Evolutionary conservation across 2,888 invertebrate genomes (phyloP).

Genomic region (Carpatolechia fugitivella): DNA sequence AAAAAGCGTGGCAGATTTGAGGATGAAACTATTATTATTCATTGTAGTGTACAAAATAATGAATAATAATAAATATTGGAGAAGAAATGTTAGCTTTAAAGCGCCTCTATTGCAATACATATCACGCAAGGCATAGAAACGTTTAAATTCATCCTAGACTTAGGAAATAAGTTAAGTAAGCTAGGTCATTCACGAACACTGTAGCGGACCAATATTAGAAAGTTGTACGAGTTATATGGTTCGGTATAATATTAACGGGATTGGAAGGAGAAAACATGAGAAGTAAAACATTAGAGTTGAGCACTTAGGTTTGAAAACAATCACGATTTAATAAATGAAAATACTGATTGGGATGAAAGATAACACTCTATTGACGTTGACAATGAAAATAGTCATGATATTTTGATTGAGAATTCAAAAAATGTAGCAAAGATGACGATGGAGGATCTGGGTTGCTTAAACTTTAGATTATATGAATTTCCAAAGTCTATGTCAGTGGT

Average conservation of each 20-base stretch:
- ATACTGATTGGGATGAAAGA: too few species aligned
- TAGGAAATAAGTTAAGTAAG: constrained; percentile 59
- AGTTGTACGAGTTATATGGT: constrained; percentile 73
- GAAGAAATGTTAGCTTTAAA: constrained; percentile 62
- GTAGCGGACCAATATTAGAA: constrained; percentile 80
- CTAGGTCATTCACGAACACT: constrained; percentile 73
- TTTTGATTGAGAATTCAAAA: too few species aligned
- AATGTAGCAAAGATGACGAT: too few species aligned
- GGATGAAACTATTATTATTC: constrained; percentile 6
- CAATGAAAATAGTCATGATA: too few species aligned
- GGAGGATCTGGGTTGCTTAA: too few species aligned
- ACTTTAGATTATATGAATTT: too few species aligned
- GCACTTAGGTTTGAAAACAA: neutral
- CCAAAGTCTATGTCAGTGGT: too few species aligned
- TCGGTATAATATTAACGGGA: constrained; percentile 32
- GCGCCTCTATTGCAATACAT: constrained; percentile 76
- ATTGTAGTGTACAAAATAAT: too few species aligned
- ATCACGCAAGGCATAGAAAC: constrained; percentile 76
- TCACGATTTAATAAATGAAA: neutral
- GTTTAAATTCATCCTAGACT: constrained; percentile 70
- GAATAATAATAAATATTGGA: constrained; percentile 5
- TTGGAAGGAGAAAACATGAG: neutral
- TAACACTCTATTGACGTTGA: too few species aligned
- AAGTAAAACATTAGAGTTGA: neutral
- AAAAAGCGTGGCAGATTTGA: constrained; percentile 40